A percentile compares a stretch with the other conserved stretches of the same genome.
Conservation (phyloP, 2,797 vertebrate species). For the Catharus ustulatus region DNA sequence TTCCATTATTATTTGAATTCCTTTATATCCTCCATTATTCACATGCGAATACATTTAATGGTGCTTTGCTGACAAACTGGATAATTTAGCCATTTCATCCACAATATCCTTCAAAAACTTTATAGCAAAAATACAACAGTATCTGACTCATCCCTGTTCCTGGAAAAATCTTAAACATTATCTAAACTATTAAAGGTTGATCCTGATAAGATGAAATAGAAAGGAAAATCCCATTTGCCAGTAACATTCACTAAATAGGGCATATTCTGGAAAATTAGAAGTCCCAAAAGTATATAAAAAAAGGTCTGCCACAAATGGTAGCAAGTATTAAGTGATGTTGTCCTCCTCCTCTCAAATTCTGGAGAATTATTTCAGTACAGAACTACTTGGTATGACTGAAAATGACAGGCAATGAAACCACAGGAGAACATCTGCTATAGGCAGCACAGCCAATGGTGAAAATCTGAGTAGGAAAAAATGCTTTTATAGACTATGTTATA, state of each 20-base stretch:
- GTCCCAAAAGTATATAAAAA: not conserved
- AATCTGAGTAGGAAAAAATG: slow-evolving; percentile 35
- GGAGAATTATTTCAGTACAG: not conserved
- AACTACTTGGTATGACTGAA: not conserved
- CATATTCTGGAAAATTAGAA: not conserved
- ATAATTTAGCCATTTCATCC: not conserved
- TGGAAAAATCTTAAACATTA: not conserved
- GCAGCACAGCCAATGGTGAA: not conserved
- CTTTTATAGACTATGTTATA: not conserved
- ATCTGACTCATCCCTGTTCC: not conserved
- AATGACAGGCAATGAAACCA: not conserved
- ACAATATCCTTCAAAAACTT: not conserved
- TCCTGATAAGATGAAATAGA: not conserved
- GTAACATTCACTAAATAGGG: not conserved
- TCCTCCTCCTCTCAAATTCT: not conserved
- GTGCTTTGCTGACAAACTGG: not conserved
- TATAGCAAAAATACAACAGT: not conserved
- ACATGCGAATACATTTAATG: not conserved
- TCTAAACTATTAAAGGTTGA: not conserved
- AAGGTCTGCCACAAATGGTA: not conserved
- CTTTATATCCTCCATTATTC: not conserved
- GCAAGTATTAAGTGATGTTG: not conserved
- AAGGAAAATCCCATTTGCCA: not conserved
- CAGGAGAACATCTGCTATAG: not conserved
- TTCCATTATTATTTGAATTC: not conserved